Percentiles rank a stretch among this genome's conserved stretches.
Evolutionary conservation across 2,797 vertebrate genomes (phyloP).

Genomic region (Pantherophis alleghaniensis): DNA sequence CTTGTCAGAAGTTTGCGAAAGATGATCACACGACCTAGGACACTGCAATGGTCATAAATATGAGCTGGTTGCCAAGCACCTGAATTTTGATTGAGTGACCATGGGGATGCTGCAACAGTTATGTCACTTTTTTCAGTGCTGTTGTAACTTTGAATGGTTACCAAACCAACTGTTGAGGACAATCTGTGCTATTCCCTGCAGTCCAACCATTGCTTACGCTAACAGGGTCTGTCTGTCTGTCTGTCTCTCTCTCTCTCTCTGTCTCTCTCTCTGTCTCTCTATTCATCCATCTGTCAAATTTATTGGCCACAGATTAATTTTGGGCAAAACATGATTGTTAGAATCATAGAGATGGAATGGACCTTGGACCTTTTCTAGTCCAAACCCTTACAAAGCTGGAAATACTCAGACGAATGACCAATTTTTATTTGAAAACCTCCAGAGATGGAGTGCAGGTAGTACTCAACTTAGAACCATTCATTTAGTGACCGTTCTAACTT

Average conservation of each 20-base stretch:
- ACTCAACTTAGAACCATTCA: background rate
- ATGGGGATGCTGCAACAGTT: background rate
- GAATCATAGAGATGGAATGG: background rate
- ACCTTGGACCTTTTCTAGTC: background rate
- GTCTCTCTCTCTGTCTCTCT: too few relatives aligned
- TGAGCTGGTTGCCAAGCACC: background rate
- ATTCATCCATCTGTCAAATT: too few relatives aligned
- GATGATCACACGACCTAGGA: background rate
- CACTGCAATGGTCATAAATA: background rate
- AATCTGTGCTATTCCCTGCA: background rate
- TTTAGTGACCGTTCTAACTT: background rate
- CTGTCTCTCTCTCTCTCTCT: accelerated
- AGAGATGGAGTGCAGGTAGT: background rate
- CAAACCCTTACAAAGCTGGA: background rate
- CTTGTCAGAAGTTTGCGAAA: background rate
- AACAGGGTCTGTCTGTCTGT: background rate
- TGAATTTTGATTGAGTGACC: background rate
- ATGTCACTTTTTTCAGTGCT: background rate
- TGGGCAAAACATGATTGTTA: background rate
- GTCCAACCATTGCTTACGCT: background rate
- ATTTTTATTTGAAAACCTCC: background rate
- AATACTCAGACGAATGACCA: background rate
- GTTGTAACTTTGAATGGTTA: background rate
- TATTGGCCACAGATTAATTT: too few relatives aligned
- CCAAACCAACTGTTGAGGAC: background rate